phyloP scores from a whole-genome alignment of 2,113 vertebrate genomes.

The Laticauda laticaudata region DNA sequence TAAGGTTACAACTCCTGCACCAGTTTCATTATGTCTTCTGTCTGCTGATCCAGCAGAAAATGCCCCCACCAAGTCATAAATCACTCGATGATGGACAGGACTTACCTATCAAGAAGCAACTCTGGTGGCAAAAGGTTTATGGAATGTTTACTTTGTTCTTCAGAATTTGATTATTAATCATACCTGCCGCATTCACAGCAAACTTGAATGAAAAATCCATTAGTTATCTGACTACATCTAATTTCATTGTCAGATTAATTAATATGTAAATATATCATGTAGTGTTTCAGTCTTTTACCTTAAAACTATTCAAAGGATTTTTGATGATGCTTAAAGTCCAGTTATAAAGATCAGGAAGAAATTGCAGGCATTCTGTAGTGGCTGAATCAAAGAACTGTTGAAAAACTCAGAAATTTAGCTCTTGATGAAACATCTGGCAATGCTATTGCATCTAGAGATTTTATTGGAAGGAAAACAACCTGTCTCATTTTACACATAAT shows the following conservation, averaged over 20 bases:
- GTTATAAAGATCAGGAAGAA: constrained; percentile 22
- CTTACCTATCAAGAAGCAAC: background rate
- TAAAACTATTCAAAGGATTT: accelerated
- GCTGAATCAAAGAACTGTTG: constrained; percentile 41
- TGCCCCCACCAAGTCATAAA: background rate
- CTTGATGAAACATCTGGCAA: background rate
- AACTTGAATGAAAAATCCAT: constrained; percentile 9
- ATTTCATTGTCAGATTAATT: background rate
- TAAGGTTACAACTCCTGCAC: background rate
- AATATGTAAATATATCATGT: background rate
- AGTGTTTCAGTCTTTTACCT: background rate
- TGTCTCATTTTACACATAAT: background rate
- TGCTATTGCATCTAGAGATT: background rate
- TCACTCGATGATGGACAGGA: background rate
- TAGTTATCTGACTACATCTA: background rate
- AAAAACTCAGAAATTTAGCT: background rate
- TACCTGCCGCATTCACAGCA: background rate
- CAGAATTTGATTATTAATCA: background rate
- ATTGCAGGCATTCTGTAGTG: constrained; percentile 61
- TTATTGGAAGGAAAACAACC: background rate
- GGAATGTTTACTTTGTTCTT: background rate
- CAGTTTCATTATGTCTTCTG: background rate
- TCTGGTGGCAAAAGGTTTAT: background rate
- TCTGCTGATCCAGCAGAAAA: background rate
- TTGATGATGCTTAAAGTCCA: background rate